Evolutionary conservation across 2,113 vertebrate species (phyloP), one percentile per base, ranked within the genome.

Genomic region (Ceyx margarethae): DNA sequence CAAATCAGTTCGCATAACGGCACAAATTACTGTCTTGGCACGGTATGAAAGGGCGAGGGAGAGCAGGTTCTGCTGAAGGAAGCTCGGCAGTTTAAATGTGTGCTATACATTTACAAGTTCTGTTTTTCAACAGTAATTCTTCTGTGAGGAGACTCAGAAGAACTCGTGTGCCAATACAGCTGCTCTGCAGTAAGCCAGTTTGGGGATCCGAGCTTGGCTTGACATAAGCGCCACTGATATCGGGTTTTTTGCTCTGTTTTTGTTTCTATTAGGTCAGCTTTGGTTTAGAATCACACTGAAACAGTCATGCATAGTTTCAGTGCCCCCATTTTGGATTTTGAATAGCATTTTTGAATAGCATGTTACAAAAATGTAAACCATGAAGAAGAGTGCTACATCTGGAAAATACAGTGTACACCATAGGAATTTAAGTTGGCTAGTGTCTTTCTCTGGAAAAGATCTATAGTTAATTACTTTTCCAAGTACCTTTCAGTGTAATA

Each of bases 291-390:
- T 29, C 28, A 4, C 23, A 0, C 25, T 28, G 33, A 40, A 64
- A 4, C 23, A 20, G 3, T 20, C n/a, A 0, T 2, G 9, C 3
- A 1, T n/a, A 10, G 13, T 43, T 73, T 31, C 7, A 1, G 15
- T 80, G 37, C 46, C 40, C 7, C 5, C 1, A 0, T 62, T 71
- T 65, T 53, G 10, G 10, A 37, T 37, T 37, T 37, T 37, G 37
- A 37, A 37, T 37, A 37, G 37, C 37, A 10, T 37, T 37, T 37
- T 37, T 20, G 37, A 43, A 33, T 18, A 12, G 14, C 0, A 4
- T n/a, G 43, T 43, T 46, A 23, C 13, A 23, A 71, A 77, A 46
- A 11, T 5, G 31, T 12, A 19, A 42, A 37, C 21, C 3, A 0
- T 0, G 25, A 20, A 28, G 54, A 25, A 40, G 28, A 25, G n/a